Evolutionary conservation across 2,113 vertebrate species (phyloP), one percentile per base, ranked within the genome.

Genomic region (Sinocyclocheilus anshuiensis): DNA sequence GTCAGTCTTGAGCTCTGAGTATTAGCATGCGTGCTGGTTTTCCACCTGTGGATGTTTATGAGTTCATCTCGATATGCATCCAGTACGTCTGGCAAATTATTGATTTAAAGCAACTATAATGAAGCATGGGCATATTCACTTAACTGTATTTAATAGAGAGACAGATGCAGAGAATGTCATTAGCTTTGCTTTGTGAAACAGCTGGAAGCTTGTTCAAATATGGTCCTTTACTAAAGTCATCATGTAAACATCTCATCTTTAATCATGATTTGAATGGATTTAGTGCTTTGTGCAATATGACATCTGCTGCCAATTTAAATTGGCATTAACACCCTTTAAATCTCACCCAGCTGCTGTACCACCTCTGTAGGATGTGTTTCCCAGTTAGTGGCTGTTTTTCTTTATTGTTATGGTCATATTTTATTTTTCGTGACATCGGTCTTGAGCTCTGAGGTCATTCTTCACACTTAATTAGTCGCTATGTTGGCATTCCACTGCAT

Each of bases 401-500:
- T 55, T 77, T 55, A 15, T 55, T 29, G 15, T 9, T 53, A 16
- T 53, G 50, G 50, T 36, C 26, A 45, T 81, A n/a, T 39, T 78
- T 69, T 8, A 18, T 59, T 22, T 77, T 77, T 48, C 77, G 83
- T 82, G 78, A 81, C 59, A 78, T 63, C 61, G 2, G 50, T 81
- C 71, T 77, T 53, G 77, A 86, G 48, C 59, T 77, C 82, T 48
- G 48, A 84, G 77, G 81, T 63, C 78, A 63, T 87, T 87, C 82
- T 77, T 71, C 59, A 81, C 83, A 67, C 78, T 89, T 71, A 84
- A 81, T 87, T 84, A 87, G 67, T 71, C 72, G 65, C 63, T 33
- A 69, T 84, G 81, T 77, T 88, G 72, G 88, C 82, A 86, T 88
- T 81, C 81, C 84, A 81, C 76, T 42, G 57, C 24, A 6, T 61